Conservation (phyloP, 2,888 invertebrate genomes). For the Xylota segnis region DNA sequence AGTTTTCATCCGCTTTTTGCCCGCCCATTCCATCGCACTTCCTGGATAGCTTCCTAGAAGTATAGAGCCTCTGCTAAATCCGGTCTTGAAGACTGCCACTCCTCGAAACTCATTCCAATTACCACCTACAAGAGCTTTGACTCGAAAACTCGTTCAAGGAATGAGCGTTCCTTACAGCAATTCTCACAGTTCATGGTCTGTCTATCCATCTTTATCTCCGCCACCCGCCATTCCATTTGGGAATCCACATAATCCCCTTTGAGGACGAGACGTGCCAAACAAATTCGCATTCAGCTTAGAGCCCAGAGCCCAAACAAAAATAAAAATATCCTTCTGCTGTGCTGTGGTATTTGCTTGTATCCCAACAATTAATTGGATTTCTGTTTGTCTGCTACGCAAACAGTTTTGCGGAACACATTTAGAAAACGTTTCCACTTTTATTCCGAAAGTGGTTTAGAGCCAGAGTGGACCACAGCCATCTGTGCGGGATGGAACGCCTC, state of each 20-base stretch:
- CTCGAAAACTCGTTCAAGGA: too few relatives aligned
- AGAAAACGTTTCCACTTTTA: constrained; percentile 13
- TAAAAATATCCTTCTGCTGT: constrained; percentile 30
- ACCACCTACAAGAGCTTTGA: too few relatives aligned
- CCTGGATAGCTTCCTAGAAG: too few relatives aligned
- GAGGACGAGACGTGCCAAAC: constrained; percentile 67
- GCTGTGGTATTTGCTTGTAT: constrained; percentile 58
- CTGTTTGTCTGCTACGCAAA: constrained; percentile 10
- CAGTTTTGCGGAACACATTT: not conserved
- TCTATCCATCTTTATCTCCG: too few relatives aligned
- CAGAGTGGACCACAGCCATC: constrained; percentile 27
- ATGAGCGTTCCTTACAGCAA: too few relatives aligned
- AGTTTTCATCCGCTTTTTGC: too few relatives aligned
- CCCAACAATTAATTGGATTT: constrained; percentile 70
- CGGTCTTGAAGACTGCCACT: too few relatives aligned
- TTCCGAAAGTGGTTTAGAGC: not conserved
- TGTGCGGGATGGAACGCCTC: constrained; percentile 24
- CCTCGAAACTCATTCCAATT: too few relatives aligned
- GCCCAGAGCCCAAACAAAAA: constrained; percentile 34
- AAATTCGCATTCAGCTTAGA: constrained; percentile 70
- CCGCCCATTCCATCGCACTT: too few relatives aligned
- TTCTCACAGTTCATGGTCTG: too few relatives aligned
- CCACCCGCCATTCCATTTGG: constrained; percentile 28
- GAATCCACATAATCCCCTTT: constrained; percentile 63
- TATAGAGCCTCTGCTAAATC: too few relatives aligned